Conservation (phyloP, 92 coral and sea anemone species). For the Porites cylindrica region DNA sequence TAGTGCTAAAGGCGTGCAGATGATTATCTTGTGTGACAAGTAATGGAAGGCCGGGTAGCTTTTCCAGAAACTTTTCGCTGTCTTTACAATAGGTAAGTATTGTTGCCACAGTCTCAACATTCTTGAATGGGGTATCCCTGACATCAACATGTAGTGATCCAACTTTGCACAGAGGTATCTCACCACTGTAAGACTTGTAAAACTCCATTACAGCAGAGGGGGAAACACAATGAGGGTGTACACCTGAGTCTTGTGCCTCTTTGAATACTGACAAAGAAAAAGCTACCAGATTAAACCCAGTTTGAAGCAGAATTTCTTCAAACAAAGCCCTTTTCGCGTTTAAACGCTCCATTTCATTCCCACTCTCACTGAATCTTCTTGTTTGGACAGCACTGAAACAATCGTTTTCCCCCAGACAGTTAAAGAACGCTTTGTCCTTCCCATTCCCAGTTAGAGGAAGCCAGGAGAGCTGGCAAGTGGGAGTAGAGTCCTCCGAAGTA, state of each 20-base stretch:
- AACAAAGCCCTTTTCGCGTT: background rate
- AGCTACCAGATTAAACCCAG: conserved; percentile 68
- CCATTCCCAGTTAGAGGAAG: conserved; percentile 76
- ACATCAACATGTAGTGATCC: conserved; percentile 38
- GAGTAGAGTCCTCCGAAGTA: background rate
- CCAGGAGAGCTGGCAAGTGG: conserved; percentile 43
- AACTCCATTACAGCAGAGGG: conserved; percentile 55
- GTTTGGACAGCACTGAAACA: background rate
- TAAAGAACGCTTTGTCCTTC: conserved; percentile 66
- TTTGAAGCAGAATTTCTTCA: conserved; percentile 49
- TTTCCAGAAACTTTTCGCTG: conserved; percentile 54
- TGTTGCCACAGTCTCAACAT: background rate
- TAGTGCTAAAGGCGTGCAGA: conserved; percentile 45
- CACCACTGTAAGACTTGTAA: conserved; percentile 41
- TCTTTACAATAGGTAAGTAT: conserved; percentile 78
- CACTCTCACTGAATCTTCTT: background rate
- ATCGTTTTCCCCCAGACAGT: conserved; percentile 1
- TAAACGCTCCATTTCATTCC: background rate
- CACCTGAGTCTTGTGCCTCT: conserved; percentile 26
- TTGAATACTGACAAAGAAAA: conserved; percentile 53
- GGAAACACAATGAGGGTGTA: conserved; percentile 22
- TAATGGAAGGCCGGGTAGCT: conserved; percentile 83
- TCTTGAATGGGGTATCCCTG: conserved; percentile 47
- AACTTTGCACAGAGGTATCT: conserved; percentile 43
- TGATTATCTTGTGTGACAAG: conserved; percentile 79